Percentiles rank a stretch among this genome's conserved stretches.
Evolutionary conservation across 2,888 invertebrate species (phyloP).

Genomic region (Andrena dorsata): DNA sequence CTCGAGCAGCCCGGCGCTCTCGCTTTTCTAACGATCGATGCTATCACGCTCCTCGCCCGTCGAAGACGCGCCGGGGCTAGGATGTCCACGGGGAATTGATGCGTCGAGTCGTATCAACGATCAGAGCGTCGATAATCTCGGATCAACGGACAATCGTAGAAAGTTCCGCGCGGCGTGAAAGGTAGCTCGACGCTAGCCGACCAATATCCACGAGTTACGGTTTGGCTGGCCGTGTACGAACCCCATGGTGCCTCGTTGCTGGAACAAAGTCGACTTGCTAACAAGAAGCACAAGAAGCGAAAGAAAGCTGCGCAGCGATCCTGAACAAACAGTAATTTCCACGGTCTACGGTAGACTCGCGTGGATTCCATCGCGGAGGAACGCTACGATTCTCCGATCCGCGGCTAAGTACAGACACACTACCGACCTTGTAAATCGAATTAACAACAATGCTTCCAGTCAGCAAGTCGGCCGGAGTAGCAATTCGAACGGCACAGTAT

Average conservation of each 20-base stretch:
- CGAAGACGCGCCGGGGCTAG: no score
- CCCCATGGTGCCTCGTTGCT: not conserved
- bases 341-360: not conserved
- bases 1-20: slow-evolving; percentile 22
- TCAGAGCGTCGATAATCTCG: slow-evolving; percentile 1
- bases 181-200: not conserved
- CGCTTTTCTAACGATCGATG: slow-evolving; percentile 31
- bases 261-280: not conserved
- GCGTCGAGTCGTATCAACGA: not conserved
- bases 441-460: no score
- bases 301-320: slow-evolving; percentile 6
- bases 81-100: not conserved
- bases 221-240: not conserved
- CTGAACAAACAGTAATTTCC: not conserved
- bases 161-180: slow-evolving; percentile 36
- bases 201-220: not conserved
- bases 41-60: not conserved
- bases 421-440: no score
- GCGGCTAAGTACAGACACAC: no score
- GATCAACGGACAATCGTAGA: slow-evolving; percentile 38
- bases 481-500: no score
- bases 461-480: no score
- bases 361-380: not conserved
- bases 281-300: not conserved
- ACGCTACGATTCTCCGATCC: not conserved